A percentile compares a stretch with the other conserved stretches of the same genome.
Evolutionary conservation across 2,888 invertebrate genomes (phyloP).

Genomic region (Boloria selene): DNA sequence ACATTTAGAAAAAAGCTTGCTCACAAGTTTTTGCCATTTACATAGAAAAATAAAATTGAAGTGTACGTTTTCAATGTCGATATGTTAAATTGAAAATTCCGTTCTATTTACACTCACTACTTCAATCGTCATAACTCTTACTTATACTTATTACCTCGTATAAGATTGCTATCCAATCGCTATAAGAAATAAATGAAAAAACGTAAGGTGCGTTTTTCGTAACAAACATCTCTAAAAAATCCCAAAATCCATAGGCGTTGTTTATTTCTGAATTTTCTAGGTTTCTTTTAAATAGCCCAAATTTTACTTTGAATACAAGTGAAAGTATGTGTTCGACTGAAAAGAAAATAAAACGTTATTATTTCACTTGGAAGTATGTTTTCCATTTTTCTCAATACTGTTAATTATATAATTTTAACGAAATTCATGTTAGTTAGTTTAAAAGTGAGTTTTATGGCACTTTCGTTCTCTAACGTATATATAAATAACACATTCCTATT

Average conservation of each 20-base stretch:
- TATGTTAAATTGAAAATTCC: too few relatives aligned
- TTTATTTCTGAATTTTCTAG: too few relatives aligned
- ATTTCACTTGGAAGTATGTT: too few relatives aligned
- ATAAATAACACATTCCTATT: not conserved
- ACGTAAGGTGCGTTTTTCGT: conserved; percentile 39
- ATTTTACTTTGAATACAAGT: conserved; percentile 43
- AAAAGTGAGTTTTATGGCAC: not conserved
- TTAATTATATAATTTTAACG: too few relatives aligned
- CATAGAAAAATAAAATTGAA: too few relatives aligned
- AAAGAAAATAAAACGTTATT: conserved; percentile 31
- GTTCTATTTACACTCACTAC: too few relatives aligned
- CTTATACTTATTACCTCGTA: conserved; percentile 39
- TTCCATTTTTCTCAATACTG: too few relatives aligned
- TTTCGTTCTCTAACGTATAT: not conserved
- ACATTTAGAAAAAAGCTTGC: too few relatives aligned
- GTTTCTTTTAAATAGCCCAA: conserved; percentile 36
- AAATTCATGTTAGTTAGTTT: too few relatives aligned
- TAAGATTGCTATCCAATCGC: conserved; percentile 31
- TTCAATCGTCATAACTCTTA: too few relatives aligned
- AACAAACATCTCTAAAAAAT: conserved; percentile 43
- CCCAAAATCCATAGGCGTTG: conserved; percentile 5
- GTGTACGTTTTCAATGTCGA: too few relatives aligned
- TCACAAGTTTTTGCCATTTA: too few relatives aligned
- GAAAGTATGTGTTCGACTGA: conserved; percentile 53
- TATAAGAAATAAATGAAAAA: conserved; percentile 42